A percentile compares a stretch with the other conserved stretches of the same genome.
Evolutionary conservation across 2,797 vertebrate species (phyloP).

Genomic region (Poeciliopsis gracilis): DNA sequence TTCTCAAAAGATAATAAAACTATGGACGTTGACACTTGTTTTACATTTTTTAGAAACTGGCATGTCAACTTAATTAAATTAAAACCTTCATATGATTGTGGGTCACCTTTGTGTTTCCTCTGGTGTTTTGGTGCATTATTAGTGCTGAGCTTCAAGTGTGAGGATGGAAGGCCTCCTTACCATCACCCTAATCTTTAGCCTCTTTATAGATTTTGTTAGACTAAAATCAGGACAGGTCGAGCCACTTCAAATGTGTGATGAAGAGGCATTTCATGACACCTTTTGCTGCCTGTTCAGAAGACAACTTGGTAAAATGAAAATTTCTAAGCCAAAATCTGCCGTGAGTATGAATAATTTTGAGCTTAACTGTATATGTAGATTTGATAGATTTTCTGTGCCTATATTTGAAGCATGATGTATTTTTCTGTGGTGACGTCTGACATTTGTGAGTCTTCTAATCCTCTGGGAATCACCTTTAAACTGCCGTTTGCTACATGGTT

Average conservation of each 20-base stretch:
- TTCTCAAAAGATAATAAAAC: neutral
- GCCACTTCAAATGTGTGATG: neutral
- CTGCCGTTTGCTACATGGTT: neutral
- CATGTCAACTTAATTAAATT: neutral
- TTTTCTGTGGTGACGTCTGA: neutral
- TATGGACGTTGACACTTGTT: neutral
- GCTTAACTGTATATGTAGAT: neutral
- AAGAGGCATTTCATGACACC: too few relatives aligned
- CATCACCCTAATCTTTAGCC: neutral
- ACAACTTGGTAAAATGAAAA: neutral
- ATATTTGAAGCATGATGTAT: neutral
- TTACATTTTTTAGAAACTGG: neutral
- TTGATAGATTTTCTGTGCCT: neutral
- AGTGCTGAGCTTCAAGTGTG: neutral
- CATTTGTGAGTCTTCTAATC: neutral
- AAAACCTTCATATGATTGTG: neutral
- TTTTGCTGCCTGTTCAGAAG: too few relatives aligned
- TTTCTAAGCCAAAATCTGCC: neutral
- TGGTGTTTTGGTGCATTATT: neutral
- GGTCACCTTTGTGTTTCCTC: neutral
- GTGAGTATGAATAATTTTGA: neutral
- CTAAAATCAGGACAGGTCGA: neutral
- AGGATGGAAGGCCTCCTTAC: neutral
- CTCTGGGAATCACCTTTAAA: neutral
- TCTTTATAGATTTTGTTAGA: neutral